These are phyloP conservation scores for Butorides virescens DNA, from an alignment of 2,113 vertebrate species.

Conservation along the genomic window DNA sequence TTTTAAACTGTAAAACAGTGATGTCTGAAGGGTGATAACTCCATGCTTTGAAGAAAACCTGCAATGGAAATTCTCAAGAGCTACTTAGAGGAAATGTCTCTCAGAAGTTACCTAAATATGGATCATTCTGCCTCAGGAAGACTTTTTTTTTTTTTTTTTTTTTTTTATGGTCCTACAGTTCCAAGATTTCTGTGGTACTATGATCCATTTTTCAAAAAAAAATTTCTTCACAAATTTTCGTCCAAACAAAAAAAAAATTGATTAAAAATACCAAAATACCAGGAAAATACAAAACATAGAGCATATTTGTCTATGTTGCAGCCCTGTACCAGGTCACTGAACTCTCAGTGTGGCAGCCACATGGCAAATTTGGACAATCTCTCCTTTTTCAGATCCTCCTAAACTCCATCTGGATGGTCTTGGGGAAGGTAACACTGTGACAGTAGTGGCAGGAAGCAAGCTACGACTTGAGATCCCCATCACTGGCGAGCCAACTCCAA, in stretches of 20 bases:
- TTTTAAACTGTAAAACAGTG: neutral
- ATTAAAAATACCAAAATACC: neutral
- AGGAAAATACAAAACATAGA: neutral
- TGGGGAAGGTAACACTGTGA: slow-evolving; percentile 89
- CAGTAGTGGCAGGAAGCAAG: slow-evolving; percentile 93
- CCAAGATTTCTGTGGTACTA: neutral
- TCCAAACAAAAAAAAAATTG: neutral
- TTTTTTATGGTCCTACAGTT: neutral
- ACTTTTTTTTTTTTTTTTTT: neutral
- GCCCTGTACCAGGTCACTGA: neutral
- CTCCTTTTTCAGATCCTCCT: slow-evolving; percentile 86
- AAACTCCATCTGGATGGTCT: slow-evolving; percentile 89
- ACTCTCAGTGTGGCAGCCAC: neutral
- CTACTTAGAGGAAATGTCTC: neutral
- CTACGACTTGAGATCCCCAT: slow-evolving; percentile 94
- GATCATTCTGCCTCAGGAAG: neutral
- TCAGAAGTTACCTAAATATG: neutral
- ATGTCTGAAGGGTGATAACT: neutral
- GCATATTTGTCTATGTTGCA: neutral
- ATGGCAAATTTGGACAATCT: neutral
- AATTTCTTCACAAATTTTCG: neutral
- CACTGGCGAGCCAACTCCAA: slow-evolving; percentile 90
- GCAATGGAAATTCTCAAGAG: neutral
- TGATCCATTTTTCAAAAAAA: neutral
- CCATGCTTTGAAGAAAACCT: neutral